phyloP scores from a whole-genome alignment of 2,888 invertebrate genomes.

The Synergus umbraculus region DNA sequence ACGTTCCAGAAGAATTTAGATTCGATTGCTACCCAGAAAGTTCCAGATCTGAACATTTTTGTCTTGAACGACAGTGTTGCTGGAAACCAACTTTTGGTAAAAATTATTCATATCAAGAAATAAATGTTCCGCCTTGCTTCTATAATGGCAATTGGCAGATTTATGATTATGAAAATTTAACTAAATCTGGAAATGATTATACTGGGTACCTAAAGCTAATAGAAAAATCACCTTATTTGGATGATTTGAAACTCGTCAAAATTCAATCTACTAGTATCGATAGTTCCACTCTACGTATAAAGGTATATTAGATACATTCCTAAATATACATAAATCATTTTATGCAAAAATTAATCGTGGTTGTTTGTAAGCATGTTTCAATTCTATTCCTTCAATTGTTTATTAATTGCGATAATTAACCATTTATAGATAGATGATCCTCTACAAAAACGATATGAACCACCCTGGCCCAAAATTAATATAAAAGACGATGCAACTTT shows the following conservation, averaged over 20 bases:
- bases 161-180: slow-evolving; percentile 82
- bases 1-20: slow-evolving; percentile 73
- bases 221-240: slow-evolving; percentile 82
- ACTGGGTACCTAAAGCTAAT: slow-evolving; percentile 80
- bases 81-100: slow-evolving; percentile 78
- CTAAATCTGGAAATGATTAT: slow-evolving; percentile 80
- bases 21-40: slow-evolving; percentile 87
- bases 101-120: slow-evolving; percentile 57
- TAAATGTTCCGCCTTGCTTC: slow-evolving; percentile 85
- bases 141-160: slow-evolving; percentile 84
- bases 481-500: neutral
- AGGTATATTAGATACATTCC: neutral
- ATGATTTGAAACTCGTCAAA: slow-evolving; percentile 81
- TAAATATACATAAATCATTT: neutral
- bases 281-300: slow-evolving; percentile 82
- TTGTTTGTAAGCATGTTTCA: neutral
- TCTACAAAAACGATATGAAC: slow-evolving; percentile 81
- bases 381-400: neutral
- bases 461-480: slow-evolving; percentile 80
- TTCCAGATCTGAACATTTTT: slow-evolving; percentile 78
- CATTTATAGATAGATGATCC: slow-evolving; percentile 80
- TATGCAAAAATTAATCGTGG: neutral
- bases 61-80: slow-evolving; percentile 85
- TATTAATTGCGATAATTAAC: neutral
- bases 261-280: slow-evolving; percentile 83